phyloP scores from a whole-genome alignment of 2,888 invertebrate genomes.

The Drosophila vallismaia region DNA sequence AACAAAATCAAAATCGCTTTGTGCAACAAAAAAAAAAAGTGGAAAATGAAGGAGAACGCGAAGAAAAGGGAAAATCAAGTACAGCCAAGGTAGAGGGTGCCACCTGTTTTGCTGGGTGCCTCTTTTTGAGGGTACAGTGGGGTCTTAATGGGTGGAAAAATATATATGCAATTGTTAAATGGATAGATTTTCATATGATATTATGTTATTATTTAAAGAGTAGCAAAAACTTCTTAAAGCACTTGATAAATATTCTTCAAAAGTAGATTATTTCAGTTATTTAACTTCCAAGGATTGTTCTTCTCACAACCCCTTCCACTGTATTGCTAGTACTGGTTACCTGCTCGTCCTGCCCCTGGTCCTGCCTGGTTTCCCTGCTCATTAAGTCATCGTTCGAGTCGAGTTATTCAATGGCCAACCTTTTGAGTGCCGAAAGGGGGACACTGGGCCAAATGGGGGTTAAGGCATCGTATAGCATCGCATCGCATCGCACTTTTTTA shows the following conservation, averaged over 20 bases:
- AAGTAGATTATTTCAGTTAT: too few species aligned
- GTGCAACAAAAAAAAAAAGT: constrained; percentile 3
- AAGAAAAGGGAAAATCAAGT: constrained; percentile 5
- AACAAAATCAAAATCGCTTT: constrained; percentile 30
- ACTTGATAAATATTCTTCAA: too few species aligned
- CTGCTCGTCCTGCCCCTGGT: neutral
- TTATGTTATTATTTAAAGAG: too few species aligned
- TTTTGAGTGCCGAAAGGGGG: constrained; percentile 62
- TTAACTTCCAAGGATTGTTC: too few species aligned
- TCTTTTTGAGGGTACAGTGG: neutral
- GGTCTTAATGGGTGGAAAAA: neutral
- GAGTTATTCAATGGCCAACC: constrained; percentile 76
- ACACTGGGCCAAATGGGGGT: constrained; percentile 7
- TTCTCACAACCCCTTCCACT: neutral
- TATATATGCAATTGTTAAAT: too few species aligned
- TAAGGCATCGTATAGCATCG: constrained; percentile 30
- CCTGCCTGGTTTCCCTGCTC: constrained; percentile 48
- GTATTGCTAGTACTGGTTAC: neutral
- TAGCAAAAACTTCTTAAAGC: too few species aligned
- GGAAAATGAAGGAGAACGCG: neutral
- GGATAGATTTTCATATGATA: too few species aligned
- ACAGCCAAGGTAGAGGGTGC: constrained; percentile 8
- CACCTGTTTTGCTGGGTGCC: neutral
- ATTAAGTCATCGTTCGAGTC: constrained; percentile 74
- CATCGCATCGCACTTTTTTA: constrained; percentile 60